Evolutionary conservation across 2,888 invertebrate genomes (phyloP), one percentile per base, ranked within the genome.

Genomic region (Bugula neritina): DNA sequence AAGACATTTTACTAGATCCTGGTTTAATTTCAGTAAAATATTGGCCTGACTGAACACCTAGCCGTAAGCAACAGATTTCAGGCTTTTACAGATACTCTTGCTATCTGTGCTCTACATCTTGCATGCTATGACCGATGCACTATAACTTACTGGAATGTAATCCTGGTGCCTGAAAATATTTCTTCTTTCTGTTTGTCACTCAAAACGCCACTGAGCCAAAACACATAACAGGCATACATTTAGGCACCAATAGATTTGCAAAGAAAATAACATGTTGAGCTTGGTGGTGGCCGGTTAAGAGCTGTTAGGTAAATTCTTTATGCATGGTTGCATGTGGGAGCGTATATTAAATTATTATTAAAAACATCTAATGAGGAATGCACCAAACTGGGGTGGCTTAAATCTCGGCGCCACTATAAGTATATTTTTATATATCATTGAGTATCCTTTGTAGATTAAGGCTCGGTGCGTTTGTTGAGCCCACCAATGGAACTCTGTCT

Each of bases 331-430:
- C 43, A 43, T 43, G 17, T 17, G 10, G 17, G 5, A 43, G n/a
- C n/a, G 10, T 43, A 43, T 10, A 43, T 17, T 43, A 43, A 43
- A 17, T 43, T 43, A 43, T 43, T 17, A 43, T 17, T n/a, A 43
- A 17, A 17, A 17, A 43, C 43, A 43, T 43, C 43, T 43, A 43
- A 43, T 43, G 17, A 43, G 43, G 43, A 43, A 43, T 43, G 43
- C 43, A 43, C 43, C 43, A 43, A 43, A 43, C 43, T 43, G n/a
- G n/a, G 23, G 25, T 57, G 13, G 10, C 63, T 63, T 63, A 13
- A 57, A 63, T n/a, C 17, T 29, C 3, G 63, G 63, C 63, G 63
- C 63, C 63, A 63, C 25, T 25, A n/a, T n/a, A n/a, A n/a, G n/a
- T n/a, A 43, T 17, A 43, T 43, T 43, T 43, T 10, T 43, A 10